Conservation (phyloP, 2,113 vertebrate species). For the Rhinogobius similis region DNA sequence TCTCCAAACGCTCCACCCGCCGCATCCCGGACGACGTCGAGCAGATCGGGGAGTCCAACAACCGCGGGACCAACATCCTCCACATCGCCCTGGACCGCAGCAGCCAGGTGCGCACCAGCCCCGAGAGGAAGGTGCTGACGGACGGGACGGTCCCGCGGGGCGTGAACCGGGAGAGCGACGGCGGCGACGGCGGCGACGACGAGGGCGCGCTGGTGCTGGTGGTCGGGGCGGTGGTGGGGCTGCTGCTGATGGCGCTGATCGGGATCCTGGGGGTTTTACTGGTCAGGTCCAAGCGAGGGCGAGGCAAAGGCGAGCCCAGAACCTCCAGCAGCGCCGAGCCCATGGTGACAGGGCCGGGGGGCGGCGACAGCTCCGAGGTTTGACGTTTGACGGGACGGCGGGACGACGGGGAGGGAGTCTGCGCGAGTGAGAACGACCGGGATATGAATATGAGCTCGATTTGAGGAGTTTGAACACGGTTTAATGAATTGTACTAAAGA, state of each 20-base stretch:
- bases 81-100: conserved; percentile 85
- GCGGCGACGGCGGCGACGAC: too few relatives aligned
- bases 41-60: conserved; percentile 84
- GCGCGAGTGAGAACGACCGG: not conserved
- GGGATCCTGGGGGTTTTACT: conserved; percentile 64
- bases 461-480: not conserved
- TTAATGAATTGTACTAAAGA: not conserved
- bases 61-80: conserved; percentile 90
- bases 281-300: conserved; percentile 68
- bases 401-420: too few relatives aligned
- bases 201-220: conserved; percentile 71
- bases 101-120: conserved; percentile 63
- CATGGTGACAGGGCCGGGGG: conserved; percentile 74
- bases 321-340: conserved; percentile 78
- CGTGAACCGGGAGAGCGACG: conserved; percentile 58
- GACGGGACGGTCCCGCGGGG: conserved; percentile 75
- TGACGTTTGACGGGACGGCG: too few relatives aligned
- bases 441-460: not conserved
- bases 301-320: conserved; percentile 54
- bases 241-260: conserved; percentile 80
- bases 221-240: conserved; percentile 71
- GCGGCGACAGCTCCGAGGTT: conserved; percentile 88
- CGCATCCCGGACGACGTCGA: conserved; percentile 60
- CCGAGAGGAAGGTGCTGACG: conserved; percentile 53
- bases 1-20: conserved; percentile 73